These are phyloP conservation scores for Spialia ferax DNA, from an alignment of 2,888 invertebrate species.

Conservation along the genomic window DNA sequence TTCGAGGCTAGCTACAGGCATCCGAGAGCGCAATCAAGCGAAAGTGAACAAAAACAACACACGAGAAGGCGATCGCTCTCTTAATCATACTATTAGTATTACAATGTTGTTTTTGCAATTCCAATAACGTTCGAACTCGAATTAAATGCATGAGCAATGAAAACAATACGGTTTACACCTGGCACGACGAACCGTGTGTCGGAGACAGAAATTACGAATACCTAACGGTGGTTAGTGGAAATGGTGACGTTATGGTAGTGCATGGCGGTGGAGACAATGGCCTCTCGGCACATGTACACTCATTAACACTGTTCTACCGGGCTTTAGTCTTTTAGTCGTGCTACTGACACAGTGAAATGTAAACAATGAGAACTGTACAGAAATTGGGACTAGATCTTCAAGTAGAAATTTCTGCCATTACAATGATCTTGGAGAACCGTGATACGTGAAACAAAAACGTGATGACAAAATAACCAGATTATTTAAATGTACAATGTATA, in stretches of 20 bases:
- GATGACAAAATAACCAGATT: too few relatives aligned
- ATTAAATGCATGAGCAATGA: neutral
- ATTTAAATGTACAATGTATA: too few relatives aligned
- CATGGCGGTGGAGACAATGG: conserved; percentile 7
- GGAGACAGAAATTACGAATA: neutral
- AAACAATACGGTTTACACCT: neutral
- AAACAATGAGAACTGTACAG: neutral
- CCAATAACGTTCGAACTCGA: neutral
- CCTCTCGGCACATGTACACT: neutral
- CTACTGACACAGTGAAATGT: conserved; percentile 4
- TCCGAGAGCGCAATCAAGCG: neutral
- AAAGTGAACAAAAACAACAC: conserved; percentile 5
- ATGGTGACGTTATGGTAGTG: conserved; percentile 1
- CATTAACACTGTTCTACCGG: neutral
- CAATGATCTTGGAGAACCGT: neutral
- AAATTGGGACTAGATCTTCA: neutral
- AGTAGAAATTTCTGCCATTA: neutral
- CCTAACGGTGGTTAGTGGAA: neutral
- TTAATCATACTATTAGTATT: conserved; percentile 3
- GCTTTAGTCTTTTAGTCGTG: too few relatives aligned
- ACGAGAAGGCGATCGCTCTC: neutral
- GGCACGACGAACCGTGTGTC: neutral
- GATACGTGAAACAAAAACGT: neutral
- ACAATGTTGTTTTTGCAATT: conserved; percentile 1
- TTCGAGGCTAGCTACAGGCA: conserved; percentile 4